Conservation (phyloP, 2,888 invertebrate species). For the Lysandra coridon region DNA sequence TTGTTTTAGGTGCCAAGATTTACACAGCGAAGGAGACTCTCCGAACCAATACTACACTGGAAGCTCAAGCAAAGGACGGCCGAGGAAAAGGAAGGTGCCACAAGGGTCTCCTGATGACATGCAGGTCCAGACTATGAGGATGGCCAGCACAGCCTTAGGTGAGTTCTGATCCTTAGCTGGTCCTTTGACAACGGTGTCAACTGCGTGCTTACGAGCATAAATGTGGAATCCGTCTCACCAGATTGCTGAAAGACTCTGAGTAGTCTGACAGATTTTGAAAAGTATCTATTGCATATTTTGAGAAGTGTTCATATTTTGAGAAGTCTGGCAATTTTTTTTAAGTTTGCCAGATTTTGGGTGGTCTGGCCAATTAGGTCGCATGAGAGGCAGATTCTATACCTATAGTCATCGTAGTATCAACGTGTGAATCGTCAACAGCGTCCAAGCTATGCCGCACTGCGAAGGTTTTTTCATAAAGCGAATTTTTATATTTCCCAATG, state of each 20-base stretch:
- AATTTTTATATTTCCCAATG: conserved; percentile 44
- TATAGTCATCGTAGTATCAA: not conserved
- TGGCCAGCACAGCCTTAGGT: conserved; percentile 86
- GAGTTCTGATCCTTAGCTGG: conserved; percentile 49
- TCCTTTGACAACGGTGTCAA: not conserved
- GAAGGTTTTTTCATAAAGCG: conserved; percentile 45
- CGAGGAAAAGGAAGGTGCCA: conserved; percentile 87
- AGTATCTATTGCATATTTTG: not conserved
- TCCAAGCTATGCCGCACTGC: conserved; percentile 37
- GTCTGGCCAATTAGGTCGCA: not conserved
- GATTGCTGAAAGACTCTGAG: not conserved
- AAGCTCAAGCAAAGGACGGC: conserved; percentile 87
- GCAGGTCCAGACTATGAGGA: conserved; percentile 84
- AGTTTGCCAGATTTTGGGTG: not conserved
- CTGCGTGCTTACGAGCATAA: not conserved
- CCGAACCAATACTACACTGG: conserved; percentile 83
- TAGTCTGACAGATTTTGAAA: not conserved
- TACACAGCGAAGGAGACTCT: conserved; percentile 80
- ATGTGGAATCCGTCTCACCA: not conserved
- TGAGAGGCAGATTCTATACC: not conserved
- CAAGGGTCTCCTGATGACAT: conserved; percentile 82
- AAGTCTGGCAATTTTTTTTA: not conserved
- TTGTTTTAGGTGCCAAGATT: conserved; percentile 63
- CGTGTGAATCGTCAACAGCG: not conserved
- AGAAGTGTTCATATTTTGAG: not conserved